Percentiles rank a stretch among this genome's conserved stretches.
Evolutionary conservation across 1,140 invertebrate species (phyloP).

Genomic region (Cyclina sinensis): DNA sequence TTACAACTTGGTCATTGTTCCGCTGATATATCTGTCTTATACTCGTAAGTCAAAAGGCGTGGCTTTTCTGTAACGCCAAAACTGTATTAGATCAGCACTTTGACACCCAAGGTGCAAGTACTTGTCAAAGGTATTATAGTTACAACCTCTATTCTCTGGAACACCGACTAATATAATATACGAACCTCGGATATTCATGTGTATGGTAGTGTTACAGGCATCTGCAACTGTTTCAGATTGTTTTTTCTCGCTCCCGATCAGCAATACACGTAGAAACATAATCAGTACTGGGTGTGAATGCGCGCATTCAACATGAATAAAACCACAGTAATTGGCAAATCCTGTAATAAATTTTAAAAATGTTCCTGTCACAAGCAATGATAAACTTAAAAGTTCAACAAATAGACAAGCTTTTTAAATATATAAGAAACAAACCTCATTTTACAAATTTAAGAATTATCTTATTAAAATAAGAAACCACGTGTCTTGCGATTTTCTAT

Average conservation of each 20-base stretch:
- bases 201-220: neutral
- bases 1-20: no score
- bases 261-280: slow-evolving; percentile 61
- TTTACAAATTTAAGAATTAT: no score
- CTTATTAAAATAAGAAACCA: no score
- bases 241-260: neutral
- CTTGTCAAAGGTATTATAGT: neutral
- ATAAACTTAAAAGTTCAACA: no score
- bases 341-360: slow-evolving; percentile 66
- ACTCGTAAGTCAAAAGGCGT: no score
- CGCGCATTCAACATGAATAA: slow-evolving; percentile 71
- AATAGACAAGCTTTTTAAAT: no score
- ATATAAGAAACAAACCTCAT: no score
- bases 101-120: no score
- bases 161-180: neutral
- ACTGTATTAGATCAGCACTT: no score
- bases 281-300: slow-evolving; percentile 75
- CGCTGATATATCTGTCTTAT: no score
- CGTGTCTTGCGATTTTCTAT: no score
- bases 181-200: neutral
- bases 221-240: neutral
- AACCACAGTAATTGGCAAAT: slow-evolving; percentile 74
- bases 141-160: neutral
- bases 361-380: neutral
- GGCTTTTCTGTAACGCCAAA: no score